Evolutionary conservation across 2,888 invertebrate genomes (phyloP).

Genomic region (Dusona sp.): DNA sequence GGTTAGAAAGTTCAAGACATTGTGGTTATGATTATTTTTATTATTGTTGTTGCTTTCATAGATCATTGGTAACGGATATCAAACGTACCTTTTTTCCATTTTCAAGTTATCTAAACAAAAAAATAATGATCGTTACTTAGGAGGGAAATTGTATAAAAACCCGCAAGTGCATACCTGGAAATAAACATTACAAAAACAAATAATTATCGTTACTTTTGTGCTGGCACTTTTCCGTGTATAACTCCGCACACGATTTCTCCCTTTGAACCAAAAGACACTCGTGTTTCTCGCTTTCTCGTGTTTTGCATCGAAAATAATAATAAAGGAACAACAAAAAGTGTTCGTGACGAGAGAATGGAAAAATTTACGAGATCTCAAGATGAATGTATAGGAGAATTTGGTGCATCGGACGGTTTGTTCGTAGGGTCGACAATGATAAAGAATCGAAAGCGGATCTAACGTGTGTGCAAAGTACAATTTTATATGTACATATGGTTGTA

Average conservation of each 20-base stretch:
- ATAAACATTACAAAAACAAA: not conserved
- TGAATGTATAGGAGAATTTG: conserved; percentile 10
- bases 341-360: conserved; percentile 30
- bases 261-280: not conserved
- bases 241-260: not conserved
- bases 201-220: not conserved
- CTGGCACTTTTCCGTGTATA: not conserved
- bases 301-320: conserved; percentile 12
- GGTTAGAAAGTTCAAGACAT: conserved; percentile 31
- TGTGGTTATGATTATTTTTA: not conserved
- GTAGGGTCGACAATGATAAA: conserved; percentile 21
- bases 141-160: too few relatives aligned
- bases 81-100: not conserved
- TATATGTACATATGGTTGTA: not conserved
- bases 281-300: conserved; percentile 22
- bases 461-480: conserved; percentile 18
- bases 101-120: not conserved
- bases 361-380: conserved; percentile 7
- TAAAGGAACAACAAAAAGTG: not conserved
- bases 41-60: not conserved
- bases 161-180: too few relatives aligned
- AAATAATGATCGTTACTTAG: not conserved
- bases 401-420: not conserved
- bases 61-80: not conserved
- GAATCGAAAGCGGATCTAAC: conserved; percentile 62